These are phyloP conservation scores for Paedocypris micromegethes DNA, from an alignment of 2,797 vertebrate species.

Conservation along the genomic window DNA sequence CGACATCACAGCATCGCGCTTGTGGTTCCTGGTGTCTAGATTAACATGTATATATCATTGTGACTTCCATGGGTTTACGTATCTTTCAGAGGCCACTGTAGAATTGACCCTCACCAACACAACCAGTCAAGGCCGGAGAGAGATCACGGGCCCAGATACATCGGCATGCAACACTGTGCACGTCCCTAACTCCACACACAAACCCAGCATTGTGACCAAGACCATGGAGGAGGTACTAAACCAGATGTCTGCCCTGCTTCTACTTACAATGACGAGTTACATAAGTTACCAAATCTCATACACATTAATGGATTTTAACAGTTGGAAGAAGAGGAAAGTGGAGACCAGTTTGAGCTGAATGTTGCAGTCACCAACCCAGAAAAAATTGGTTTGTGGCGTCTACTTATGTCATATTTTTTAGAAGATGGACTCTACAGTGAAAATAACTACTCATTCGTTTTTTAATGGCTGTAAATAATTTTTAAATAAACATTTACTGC, in stretches of 20 bases:
- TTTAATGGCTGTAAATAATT: too few species aligned
- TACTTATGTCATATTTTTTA: neutral
- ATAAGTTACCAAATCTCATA: neutral
- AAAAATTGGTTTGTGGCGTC: constrained; percentile 83
- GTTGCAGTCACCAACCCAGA: constrained; percentile 90
- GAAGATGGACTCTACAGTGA: too few species aligned
- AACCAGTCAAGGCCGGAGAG: constrained; percentile 67
- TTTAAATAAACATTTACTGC: too few species aligned
- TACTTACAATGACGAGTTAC: neutral
- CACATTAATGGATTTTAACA: constrained; percentile 49
- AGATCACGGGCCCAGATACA: constrained; percentile 52
- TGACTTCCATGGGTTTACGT: neutral
- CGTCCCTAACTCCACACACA: constrained; percentile 50
- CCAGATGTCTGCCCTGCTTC: neutral
- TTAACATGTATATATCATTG: too few species aligned
- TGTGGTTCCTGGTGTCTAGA: too few species aligned
- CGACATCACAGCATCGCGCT: too few species aligned
- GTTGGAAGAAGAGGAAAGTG: constrained; percentile 84
- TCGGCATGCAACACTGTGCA: constrained; percentile 56
- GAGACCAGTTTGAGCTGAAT: constrained; percentile 85
- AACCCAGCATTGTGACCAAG: constrained; percentile 61
- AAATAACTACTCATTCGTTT: too few species aligned
- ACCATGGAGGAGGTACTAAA: constrained; percentile 79
- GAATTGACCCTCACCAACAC: constrained; percentile 78
- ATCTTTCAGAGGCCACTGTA: constrained; percentile 77